A percentile compares a stretch with the other conserved stretches of the same genome.
Conservation (phyloP, 2,888 invertebrate genomes). For the Campoplex nolae region DNA sequence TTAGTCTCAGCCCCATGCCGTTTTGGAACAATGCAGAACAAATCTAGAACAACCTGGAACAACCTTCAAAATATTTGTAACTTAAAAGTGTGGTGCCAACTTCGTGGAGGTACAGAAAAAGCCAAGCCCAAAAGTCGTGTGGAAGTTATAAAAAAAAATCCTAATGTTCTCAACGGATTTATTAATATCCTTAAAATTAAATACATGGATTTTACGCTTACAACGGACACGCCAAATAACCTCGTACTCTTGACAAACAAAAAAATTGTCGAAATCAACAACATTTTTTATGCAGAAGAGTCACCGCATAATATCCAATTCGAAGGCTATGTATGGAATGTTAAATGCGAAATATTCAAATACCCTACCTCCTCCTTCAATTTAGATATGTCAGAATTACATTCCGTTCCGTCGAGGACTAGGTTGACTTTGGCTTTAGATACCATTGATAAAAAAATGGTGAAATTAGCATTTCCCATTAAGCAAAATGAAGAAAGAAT, state of each 20-base stretch:
- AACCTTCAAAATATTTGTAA: no score
- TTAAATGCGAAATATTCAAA: constrained; percentile 12
- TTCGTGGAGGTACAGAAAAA: no score
- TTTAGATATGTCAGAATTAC: constrained; percentile 34
- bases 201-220: constrained; percentile 24
- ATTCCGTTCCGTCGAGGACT: neutral
- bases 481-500: neutral
- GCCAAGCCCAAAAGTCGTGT: neutral
- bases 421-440: neutral
- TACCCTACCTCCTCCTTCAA: constrained; percentile 15
- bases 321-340: constrained; percentile 17
- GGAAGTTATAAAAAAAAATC: constrained; percentile 24
- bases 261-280: constrained; percentile 21
- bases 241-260: constrained; percentile 23
- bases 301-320: constrained; percentile 10
- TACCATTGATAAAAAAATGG: constrained; percentile 20
- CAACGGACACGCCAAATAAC: constrained; percentile 32
- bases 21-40: no score
- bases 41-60: no score
- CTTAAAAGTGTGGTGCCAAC: no score
- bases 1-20: no score
- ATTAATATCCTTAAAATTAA: no score
- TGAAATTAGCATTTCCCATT: constrained; percentile 8
- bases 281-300: neutral
- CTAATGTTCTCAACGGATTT: neutral